Conservation (phyloP, 2,888 invertebrate species). For the Pantelozetes paolii region DNA sequence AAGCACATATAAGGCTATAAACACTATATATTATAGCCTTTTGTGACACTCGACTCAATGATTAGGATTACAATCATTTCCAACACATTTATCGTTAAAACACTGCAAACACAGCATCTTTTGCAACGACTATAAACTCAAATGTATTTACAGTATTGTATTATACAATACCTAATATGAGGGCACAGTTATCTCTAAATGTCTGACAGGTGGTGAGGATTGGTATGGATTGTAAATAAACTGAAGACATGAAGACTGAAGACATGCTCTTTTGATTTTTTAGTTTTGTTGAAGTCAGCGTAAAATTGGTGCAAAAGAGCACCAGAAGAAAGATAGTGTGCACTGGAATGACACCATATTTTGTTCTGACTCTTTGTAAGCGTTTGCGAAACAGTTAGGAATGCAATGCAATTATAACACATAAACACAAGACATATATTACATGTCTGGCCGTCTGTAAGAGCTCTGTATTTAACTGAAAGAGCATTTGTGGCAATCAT, state of each 20-base stretch:
- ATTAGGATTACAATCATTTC: too few species aligned
- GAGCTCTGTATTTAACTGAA: neutral
- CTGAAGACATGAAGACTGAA: too few species aligned
- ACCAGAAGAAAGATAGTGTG: neutral
- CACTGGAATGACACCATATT: too few species aligned
- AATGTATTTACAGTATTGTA: neutral
- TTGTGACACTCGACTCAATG: constrained; percentile 12
- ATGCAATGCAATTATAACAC: too few species aligned
- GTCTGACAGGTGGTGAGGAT: constrained; percentile 17
- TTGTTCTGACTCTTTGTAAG: too few species aligned
- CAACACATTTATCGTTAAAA: too few species aligned
- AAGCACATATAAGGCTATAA: neutral
- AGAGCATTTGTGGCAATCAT: neutral
- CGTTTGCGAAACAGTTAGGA: too few species aligned
- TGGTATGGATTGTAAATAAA: neutral
- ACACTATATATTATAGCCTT: neutral
- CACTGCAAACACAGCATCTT: neutral
- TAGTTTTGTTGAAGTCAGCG: neutral
- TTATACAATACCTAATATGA: too few species aligned
- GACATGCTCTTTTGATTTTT: neutral
- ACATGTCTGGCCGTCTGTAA: neutral
- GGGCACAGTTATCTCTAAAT: neutral
- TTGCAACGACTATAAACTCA: too few species aligned
- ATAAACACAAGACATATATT: neutral
- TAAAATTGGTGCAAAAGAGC: neutral